Evolutionary conservation across 2,888 invertebrate species (phyloP), one percentile per base, ranked within the genome.

Genomic region (Amphipyra tragopoginis): DNA sequence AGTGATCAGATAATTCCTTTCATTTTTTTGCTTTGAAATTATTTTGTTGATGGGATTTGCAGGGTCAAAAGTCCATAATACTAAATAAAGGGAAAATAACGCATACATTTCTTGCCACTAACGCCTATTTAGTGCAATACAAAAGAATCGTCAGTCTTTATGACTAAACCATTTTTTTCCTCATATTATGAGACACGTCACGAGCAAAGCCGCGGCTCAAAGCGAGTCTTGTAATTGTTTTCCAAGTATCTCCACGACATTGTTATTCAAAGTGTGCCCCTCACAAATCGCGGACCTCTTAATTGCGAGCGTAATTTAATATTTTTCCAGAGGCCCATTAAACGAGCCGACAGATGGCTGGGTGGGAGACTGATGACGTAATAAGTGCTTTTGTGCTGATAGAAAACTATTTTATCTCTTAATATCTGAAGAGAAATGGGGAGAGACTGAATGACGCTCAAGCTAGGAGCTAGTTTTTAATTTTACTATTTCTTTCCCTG

Each of bases 241-340:
- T 51, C 38, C 49, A 54, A 50, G 71, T 63, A 15, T 56, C 50
- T 48, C 55, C 2, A 13, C 45, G 40, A 63, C 53, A 75, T 75
- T 79, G 55, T 59, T 79, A 77, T 77, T 77, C 77, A 77, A 70
- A 79, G 62, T 48, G 57, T 65, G 79, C 60, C 42, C 43, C 58
- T 52, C 51, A 60, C 73, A 77, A 76, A 77, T 77, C 77, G 77
- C 50, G 52, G 64, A 53, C 45, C 54, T 73, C 77, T 79, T 77
- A 77, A 77, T 77, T 77, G 67, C 77, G 60, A 47, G 54, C 50
- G 80, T 67, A 75, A 80, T 82, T 77, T 81, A 79, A 80, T 82
- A 79, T 80, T 82, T 81, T 82, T 80, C 65, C 54, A 48, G 64
- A 68, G 59, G 15, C 43, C 56, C 79, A 69, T 70, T 79, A 66